These are phyloP conservation scores for Leptodactylus fallax DNA, from an alignment of 2,797 vertebrate genomes.

Conservation along the genomic window DNA sequence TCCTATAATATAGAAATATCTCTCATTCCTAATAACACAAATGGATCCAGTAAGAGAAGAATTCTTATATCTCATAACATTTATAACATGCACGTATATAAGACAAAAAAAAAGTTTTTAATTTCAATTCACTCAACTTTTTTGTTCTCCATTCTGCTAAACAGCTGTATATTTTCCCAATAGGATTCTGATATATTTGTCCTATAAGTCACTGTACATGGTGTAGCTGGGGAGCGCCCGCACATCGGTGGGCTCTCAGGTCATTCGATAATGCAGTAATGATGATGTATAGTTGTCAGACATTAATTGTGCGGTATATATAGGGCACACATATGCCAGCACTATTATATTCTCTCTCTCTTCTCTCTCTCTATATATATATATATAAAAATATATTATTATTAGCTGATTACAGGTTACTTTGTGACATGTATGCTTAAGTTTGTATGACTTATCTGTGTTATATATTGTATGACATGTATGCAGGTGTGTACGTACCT, in stretches of 20 bases:
- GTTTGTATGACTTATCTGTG: not conserved
- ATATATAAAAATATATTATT: constrained; percentile 23
- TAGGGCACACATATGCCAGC: not conserved
- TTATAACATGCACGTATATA: not conserved
- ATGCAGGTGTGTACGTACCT: constrained; percentile 27
- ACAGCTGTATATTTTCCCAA: not conserved
- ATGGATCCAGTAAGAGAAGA: not conserved
- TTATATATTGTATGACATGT: constrained; percentile 29
- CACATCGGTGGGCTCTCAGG: not conserved
- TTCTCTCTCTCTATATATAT: not conserved
- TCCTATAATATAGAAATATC: not conserved
- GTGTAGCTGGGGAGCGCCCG: too few species aligned
- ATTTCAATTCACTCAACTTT: not conserved
- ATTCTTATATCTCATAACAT: not conserved
- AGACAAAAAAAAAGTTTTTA: not conserved
- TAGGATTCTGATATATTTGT: too few species aligned
- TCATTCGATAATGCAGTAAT: not conserved
- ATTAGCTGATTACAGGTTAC: not conserved
- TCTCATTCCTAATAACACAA: not conserved
- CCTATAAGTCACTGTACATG: not conserved
- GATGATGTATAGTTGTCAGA: not conserved
- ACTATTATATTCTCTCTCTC: not conserved
- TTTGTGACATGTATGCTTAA: not conserved
- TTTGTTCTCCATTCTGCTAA: not conserved
- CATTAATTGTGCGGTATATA: not conserved